Evolutionary conservation across 2,888 invertebrate genomes (phyloP), one percentile per base, ranked within the genome.

Genomic region (Parthenolecanium corni): DNA sequence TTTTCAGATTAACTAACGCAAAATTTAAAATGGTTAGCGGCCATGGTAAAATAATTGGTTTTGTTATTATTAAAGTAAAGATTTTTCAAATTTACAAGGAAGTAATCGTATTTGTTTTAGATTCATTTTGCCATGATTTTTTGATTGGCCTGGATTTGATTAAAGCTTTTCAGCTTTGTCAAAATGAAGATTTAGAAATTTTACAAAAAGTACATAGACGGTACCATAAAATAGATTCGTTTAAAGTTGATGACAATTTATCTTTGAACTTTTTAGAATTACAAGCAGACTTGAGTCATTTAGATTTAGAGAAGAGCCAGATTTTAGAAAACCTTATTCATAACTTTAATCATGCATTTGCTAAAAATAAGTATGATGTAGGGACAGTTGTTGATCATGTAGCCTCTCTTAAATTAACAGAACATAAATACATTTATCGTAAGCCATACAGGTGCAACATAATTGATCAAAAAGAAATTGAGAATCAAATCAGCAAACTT

Each of bases 381-480:
- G 51, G 64, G 9, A 49, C 49, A 0, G 40, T 64, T 5, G 11
- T 21, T 3, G 56, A 38, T 20, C 31, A 53, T n/a, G 38, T 38
- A 11, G 53, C 53, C 2, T 18, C 36, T 40, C 18, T 53, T 4
- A 53, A 47, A 6, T 3, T 64, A 1, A 1, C 2, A 47, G 23
- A 42, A 36, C 4, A 53, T 44, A 53, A 21, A 47, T 53, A 12
- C 21, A 46, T 56, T 57, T 25, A 40, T 20, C 31, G 25, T 16
- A 54, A 57, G 42, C 64, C 64, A 18, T 64, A 64, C 25, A 20
- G 64, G 11, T 57, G 51, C 16, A 36, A 31, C 16, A 16, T 57
- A 9, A 40, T 18, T 12, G 56, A 64, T 53, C 31, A 49, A 20
- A 47, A 16, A n/a, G 64, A 64, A 23, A 64, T 64, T n/a, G 64